These are phyloP conservation scores for Natator depressus DNA, from an alignment of 2,113 vertebrate genomes.

Conservation along the genomic window DNA sequence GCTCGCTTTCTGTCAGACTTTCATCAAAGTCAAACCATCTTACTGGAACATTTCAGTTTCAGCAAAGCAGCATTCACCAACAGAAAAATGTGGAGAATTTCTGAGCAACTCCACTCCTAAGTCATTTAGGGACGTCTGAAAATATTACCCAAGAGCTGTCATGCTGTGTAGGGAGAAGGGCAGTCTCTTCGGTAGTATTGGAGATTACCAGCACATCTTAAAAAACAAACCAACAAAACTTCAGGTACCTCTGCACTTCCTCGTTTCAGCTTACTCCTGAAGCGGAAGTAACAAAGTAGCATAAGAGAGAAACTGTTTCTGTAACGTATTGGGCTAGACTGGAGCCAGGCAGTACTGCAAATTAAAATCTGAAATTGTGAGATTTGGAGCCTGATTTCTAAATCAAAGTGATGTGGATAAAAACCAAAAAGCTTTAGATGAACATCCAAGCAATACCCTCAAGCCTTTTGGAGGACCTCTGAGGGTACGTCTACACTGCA, in stretches of 20 bases:
- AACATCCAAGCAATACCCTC: not conserved
- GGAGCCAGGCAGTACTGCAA: not conserved
- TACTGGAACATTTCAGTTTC: not conserved
- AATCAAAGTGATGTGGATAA: not conserved
- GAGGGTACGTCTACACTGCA: not conserved
- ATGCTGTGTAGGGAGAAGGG: rapidly evolving
- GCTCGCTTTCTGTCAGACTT: not conserved
- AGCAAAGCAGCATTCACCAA: not conserved
- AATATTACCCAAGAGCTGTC: not conserved
- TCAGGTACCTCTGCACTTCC: not conserved
- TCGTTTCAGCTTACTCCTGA: slow-evolving; percentile 17
- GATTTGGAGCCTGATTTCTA: not conserved
- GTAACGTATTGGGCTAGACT: not conserved
- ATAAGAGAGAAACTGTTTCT: not conserved
- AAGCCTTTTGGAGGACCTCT: not conserved
- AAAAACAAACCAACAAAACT: not conserved
- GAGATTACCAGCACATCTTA: not conserved
- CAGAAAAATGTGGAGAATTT: not conserved
- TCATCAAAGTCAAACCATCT: not conserved
- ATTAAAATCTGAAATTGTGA: not conserved
- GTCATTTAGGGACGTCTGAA: not conserved
- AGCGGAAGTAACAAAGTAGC: not conserved
- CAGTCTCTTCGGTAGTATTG: rapidly evolving
- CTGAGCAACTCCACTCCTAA: not conserved
- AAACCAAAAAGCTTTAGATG: not conserved